phyloP scores from a whole-genome alignment of 1,140 invertebrate genomes.

The Caenorhabditis elegans region WBcel235 BX284604.4:8017001-8017500 shows the following conservation, averaged over 20 bases:
- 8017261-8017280: not conserved
- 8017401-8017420: not conserved
- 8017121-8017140: conserved; percentile 23
- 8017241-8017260: not conserved
- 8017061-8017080: not conserved
- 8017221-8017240: not conserved
- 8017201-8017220: not conserved
- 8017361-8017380: not conserved
- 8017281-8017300: not conserved
- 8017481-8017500: not conserved
- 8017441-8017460: not conserved
- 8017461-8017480: not conserved
- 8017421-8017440: not conserved
- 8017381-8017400: not conserved
- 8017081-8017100: not conserved
- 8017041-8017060: not conserved
- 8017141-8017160: not conserved
- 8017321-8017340: not conserved
- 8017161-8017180: too few species aligned
- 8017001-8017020: not conserved
- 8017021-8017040: not conserved
- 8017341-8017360: not conserved
- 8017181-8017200: too few species aligned
- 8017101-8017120: conserved; percentile 6
- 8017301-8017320: not conserved